Base-by-base conservation (phyloP, 2,888 invertebrate species). In the Azorinus chamasolen region DNA sequence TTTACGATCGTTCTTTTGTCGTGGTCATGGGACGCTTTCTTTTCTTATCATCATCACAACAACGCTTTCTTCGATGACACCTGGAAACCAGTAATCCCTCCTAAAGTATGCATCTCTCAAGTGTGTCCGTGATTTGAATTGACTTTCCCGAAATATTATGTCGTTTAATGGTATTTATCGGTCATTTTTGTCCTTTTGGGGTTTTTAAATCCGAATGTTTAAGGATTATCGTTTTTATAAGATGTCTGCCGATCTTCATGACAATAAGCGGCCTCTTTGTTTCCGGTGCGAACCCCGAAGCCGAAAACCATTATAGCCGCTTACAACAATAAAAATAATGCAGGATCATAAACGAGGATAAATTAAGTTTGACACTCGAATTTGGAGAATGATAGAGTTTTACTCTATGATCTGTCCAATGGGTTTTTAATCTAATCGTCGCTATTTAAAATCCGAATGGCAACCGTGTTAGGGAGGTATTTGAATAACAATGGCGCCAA, bases 151-250 rank as follows among this genome's bases (percentile, higher is more conserved):
- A 61, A 79, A 79, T 74, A 74, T 71, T 62, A 79, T 63, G 63
- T 63, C 64, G 53, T 71, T 79, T 79, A 68, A 74, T 74, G 74
- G 62, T 66, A 59, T 62, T 79, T 79, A 79, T 71, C 63, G 63
- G 71, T 66, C 66, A 65, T 68, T 66, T 54, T 59, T 68, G 32
- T 32, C 32, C 32, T 32, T 32, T 32, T 32, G 32, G 32, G 32
- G 32, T 4, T 32, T 32, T 32, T 32, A 80, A 80, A 76, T 70
- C 76, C 66, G 45, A 70, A 62, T 70, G 70, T 69, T 73, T 66
- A 75, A 72, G 71, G 79, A 79, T 79, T 72, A 79, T 71, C 79
- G 69, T 59, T 73, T 74, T 75, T 79, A 68, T 75, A 71, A 63
- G 62, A 74, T 75, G 79, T 71, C 70, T 53, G 51, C n/a, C 24